Conservation (phyloP, 2,113 vertebrate species). For the Campylomormyrus numenius region DNA sequence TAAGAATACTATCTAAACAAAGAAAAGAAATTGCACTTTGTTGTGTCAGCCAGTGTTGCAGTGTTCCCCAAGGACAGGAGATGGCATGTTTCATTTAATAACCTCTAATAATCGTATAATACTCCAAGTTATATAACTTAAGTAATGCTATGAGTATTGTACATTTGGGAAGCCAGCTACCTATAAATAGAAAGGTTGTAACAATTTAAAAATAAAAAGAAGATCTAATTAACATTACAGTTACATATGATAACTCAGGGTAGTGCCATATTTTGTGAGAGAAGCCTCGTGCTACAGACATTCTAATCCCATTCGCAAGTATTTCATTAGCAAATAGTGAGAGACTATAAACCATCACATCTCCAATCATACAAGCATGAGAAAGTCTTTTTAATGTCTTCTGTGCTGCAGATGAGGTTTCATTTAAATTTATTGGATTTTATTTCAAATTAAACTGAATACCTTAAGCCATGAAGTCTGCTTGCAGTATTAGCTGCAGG, state of each 20-base stretch:
- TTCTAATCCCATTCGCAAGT: neutral
- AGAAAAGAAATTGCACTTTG: neutral
- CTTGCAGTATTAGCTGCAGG: neutral
- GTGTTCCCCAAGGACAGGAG: neutral
- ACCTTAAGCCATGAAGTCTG: too few species aligned
- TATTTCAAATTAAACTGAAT: neutral
- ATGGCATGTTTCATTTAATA: neutral
- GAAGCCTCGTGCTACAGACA: neutral
- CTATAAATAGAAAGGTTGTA: neutral
- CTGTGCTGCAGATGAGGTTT: neutral
- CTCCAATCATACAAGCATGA: neutral
- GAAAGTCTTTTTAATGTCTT: neutral
- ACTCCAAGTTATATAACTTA: neutral
- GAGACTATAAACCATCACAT: neutral
- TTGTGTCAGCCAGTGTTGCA: neutral
- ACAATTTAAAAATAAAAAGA: neutral
- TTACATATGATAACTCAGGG: neutral
- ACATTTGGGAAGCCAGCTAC: neutral
- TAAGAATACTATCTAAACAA: neutral
- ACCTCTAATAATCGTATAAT: neutral
- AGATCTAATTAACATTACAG: too few species aligned
- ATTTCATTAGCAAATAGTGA: neutral
- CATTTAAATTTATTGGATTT: neutral
- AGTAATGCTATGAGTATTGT: neutral
- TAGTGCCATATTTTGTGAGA: neutral